These are phyloP conservation scores for Anguilla megastoma DNA, from an alignment of 2,797 vertebrate genomes.

Conservation along the genomic window DNA sequence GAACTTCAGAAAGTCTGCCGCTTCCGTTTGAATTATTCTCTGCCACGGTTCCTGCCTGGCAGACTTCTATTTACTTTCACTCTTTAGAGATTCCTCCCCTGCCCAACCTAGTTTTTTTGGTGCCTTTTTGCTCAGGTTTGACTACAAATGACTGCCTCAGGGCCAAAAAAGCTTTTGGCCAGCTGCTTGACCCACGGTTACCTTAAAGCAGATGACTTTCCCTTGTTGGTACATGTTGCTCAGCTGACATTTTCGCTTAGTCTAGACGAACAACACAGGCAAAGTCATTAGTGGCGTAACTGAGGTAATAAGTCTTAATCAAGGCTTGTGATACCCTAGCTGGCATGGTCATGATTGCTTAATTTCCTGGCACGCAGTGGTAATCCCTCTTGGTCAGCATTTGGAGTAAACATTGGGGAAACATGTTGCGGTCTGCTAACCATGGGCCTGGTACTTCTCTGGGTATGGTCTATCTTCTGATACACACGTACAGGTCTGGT, in stretches of 20 bases:
- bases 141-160: neutral
- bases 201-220: neutral
- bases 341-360: conserved; percentile 41
- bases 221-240: neutral
- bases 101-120: neutral
- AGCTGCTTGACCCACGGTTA: neutral
- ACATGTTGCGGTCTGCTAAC: conserved; percentile 25
- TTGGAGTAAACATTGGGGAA: neutral
- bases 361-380: conserved; percentile 41
- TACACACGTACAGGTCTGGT: too few species aligned
- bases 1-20: conserved; percentile 34
- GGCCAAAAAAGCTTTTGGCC: neutral
- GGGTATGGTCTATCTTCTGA: too few species aligned
- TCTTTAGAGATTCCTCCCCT: conserved; percentile 14
- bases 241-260: neutral
- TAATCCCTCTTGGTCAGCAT: neutral
- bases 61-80: conserved; percentile 37
- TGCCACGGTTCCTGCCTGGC: neutral
- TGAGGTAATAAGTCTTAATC: conserved; percentile 53
- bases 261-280: conserved; percentile 50
- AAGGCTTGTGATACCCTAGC: conserved; percentile 40
- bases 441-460: conserved; percentile 17
- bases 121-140: neutral
- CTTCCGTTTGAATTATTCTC: conserved; percentile 22
- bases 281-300: conserved; percentile 50